Evolutionary conservation across 2,797 vertebrate species (phyloP), one percentile per base, ranked within the genome.

Genomic region (Hyperoplus lanceolatus): DNA sequence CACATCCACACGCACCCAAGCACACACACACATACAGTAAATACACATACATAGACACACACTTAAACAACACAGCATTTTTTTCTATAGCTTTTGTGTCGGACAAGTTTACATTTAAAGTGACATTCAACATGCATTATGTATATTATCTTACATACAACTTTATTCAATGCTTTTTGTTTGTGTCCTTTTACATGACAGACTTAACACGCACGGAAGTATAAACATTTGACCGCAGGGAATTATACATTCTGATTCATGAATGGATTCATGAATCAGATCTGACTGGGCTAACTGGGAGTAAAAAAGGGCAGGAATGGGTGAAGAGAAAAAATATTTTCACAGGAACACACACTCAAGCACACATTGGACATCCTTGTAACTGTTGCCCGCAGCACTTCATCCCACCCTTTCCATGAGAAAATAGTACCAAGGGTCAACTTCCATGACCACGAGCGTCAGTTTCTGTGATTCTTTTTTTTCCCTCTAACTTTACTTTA

Each of bases 331-430:
- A 55, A 39, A 60, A 39, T 45, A 70, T 83, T 79, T 70, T 59
- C 59, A 69, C 59, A 73, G 18, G 60, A 50, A 61, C 43, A 74
- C 53, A 71, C 58, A 80, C 5, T 74, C 42, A 36, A 48, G 76
- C 42, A 70, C 66, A 74, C 53, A 59, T 45, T 80, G 0, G 73
- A 65, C 74, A 64, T 81, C 1, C 11, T 53, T 66, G 70, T 72
- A 84, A 89, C 85, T 85, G 73, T 77, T 84, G 43, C 67, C 65
- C 63, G 86, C 68, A 87, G 77, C 75, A 82, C 63, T 55, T 83
- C 69, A 76, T 87, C 55, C 64, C 51, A 63, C 79, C 73, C 78
- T 86, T 84, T 88, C 68, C 83, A 36, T 70, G 83, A 89, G 89
- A 92, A 87, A 90, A 70, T 51, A 65, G 77, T 57, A 60, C 58